Percentiles rank a stretch among this genome's conserved stretches.
These are phyloP conservation scores for Drosophila antonietae DNA, from an alignment of 2,888 invertebrate genomes.

Conservation along the genomic window DNA sequence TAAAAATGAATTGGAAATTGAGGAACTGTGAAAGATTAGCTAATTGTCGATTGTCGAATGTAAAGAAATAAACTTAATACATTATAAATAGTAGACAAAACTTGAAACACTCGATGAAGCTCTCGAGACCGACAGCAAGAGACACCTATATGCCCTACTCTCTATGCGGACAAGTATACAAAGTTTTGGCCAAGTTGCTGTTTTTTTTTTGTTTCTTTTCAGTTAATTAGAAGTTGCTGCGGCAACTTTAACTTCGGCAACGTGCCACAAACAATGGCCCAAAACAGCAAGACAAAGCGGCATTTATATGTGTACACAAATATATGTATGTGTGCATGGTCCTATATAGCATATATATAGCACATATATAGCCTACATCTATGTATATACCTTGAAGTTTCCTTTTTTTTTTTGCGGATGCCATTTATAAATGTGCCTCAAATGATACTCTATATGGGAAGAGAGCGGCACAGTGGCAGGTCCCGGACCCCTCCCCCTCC, in stretches of 20 bases:
- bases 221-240: slow-evolving; percentile 54
- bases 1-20: too few relatives aligned
- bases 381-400: slow-evolving; percentile 34
- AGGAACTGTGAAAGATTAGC: too few relatives aligned
- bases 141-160: background rate
- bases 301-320: background rate
- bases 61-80: background rate
- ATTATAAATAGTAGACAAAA: background rate
- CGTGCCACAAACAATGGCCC: slow-evolving; percentile 56
- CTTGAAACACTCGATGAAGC: background rate
- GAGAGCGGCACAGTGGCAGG: slow-evolving; percentile 17
- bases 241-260: slow-evolving; percentile 40
- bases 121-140: background rate
- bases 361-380: background rate
- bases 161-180: background rate
- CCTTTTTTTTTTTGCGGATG: slow-evolving; percentile 23
- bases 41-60: too few relatives aligned
- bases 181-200: slow-evolving; percentile 7
- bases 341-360: background rate
- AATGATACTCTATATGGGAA: slow-evolving; percentile 42
- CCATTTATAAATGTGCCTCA: slow-evolving; percentile 46
- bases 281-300: slow-evolving; percentile 8
- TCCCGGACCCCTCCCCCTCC: too few relatives aligned
- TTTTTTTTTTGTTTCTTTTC: slow-evolving; percentile 17
- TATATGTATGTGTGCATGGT: background rate